A percentile compares a stretch with the other conserved stretches of the same genome.
Evolutionary conservation across 2,797 vertebrate genomes (phyloP).

Genomic region (Neostethus bicornis): DNA sequence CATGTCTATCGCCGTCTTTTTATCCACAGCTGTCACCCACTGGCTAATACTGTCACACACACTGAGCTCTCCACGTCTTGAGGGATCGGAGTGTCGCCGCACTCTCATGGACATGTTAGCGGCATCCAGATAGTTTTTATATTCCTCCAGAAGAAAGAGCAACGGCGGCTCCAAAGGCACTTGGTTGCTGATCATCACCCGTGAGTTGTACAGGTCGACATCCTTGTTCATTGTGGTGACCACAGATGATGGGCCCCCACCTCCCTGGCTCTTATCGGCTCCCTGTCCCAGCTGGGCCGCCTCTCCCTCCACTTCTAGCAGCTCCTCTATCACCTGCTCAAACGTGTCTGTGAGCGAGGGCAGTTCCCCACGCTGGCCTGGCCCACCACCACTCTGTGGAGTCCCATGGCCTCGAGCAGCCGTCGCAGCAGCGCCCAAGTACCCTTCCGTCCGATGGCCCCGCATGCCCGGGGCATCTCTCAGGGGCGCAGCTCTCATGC

Average conservation of each 20-base stretch:
- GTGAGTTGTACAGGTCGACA: constrained; percentile 94
- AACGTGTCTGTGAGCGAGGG: constrained; percentile 94
- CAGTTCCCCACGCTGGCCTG: constrained; percentile 82
- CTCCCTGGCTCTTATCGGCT: constrained; percentile 85
- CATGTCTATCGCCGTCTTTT: constrained; percentile 99
- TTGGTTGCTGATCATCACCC: constrained; percentile 99
- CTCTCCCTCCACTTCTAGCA: constrained; percentile 90
- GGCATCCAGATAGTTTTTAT: constrained; percentile 99
- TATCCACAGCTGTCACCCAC: constrained; percentile 99
- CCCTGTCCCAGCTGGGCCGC: constrained; percentile 82
- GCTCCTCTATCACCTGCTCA: constrained; percentile 98
- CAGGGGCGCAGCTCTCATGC: constrained; percentile 99
- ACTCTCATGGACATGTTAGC: constrained; percentile 99
- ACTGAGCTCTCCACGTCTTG: constrained; percentile 95
- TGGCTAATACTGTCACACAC: constrained; percentile 99
- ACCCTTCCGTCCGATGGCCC: constrained; percentile 95
- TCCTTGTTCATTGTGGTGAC: constrained; percentile 89
- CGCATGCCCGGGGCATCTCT: constrained; percentile 91
- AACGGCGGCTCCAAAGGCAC: constrained; percentile 99
- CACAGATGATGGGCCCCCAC: constrained; percentile 70
- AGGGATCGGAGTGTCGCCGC: constrained; percentile 96
- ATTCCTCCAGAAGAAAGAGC: constrained; percentile 99
- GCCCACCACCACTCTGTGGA: constrained; percentile 88
- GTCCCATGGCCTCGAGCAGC: constrained; percentile 89
- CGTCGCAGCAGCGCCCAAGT: constrained; percentile 89